phyloP scores from a whole-genome alignment of 2,888 invertebrate genomes.

The Leucophora obtusa region DNA sequence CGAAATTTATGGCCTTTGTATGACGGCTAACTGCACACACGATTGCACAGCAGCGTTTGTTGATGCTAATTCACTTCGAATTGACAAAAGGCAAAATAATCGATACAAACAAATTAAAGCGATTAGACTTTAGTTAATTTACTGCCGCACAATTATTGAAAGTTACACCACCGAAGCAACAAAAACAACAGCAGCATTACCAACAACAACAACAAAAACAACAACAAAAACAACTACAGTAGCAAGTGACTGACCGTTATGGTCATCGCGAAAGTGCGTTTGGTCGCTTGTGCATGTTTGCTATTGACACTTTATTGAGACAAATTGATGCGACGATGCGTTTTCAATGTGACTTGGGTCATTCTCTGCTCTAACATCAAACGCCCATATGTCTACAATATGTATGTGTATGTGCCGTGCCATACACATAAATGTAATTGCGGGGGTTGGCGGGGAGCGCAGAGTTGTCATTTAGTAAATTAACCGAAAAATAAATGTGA shows the following conservation, averaged over 20 bases:
- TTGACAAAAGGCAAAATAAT: constrained; percentile 61
- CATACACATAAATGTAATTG: constrained; percentile 58
- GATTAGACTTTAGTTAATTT: constrained; percentile 60
- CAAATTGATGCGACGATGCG: constrained; percentile 64
- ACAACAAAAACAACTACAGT: neutral
- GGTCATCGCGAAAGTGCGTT: constrained; percentile 54
- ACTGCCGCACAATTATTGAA: constrained; percentile 28
- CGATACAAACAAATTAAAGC: constrained; percentile 63
- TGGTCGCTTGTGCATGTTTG: constrained; percentile 44
- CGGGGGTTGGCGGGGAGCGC: constrained; percentile 51
- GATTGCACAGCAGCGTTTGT: constrained; percentile 44
- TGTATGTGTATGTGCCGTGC: constrained; percentile 16
- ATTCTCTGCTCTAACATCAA: constrained; percentile 51
- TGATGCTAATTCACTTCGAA: constrained; percentile 59
- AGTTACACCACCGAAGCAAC: constrained; percentile 31
- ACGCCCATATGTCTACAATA: constrained; percentile 62
- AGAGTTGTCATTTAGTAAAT: constrained; percentile 63
- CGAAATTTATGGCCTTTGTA: constrained; percentile 70
- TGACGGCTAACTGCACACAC: constrained; percentile 46
- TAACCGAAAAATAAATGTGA: constrained; percentile 60
- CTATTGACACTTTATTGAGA: constrained; percentile 67
- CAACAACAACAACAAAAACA: neutral
- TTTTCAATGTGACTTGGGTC: constrained; percentile 57
- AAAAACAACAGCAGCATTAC: neutral
- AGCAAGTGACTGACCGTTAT: constrained; percentile 42